phyloP scores from a whole-genome alignment of 2,113 vertebrate genomes.

The Cynoglossus semilaevis region DNA sequence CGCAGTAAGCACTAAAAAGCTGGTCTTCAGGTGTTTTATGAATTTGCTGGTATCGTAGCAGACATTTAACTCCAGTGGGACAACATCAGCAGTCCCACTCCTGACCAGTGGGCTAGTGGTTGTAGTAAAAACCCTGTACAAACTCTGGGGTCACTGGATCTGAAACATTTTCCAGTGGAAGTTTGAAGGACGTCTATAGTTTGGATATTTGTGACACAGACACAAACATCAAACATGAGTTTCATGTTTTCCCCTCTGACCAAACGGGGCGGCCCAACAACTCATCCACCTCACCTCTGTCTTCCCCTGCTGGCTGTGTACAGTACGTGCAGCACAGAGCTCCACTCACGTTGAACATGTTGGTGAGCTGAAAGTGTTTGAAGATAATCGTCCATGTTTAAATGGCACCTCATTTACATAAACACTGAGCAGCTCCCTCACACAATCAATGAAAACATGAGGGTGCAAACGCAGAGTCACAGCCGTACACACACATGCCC shows the following conservation, averaged over 20 bases:
- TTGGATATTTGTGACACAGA: too few relatives aligned
- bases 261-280: constrained; percentile 40
- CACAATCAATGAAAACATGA: constrained; percentile 55
- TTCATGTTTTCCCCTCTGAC: constrained; percentile 17
- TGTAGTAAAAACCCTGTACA: too few relatives aligned
- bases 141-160: too few relatives aligned
- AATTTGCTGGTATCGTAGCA: too few relatives aligned
- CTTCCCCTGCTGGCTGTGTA: constrained; percentile 29
- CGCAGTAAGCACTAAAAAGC: too few relatives aligned
- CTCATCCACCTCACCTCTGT: constrained; percentile 46
- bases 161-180: too few relatives aligned
- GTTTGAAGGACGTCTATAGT: too few relatives aligned
- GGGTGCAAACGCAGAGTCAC: constrained; percentile 9
- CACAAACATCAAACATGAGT: not conserved
- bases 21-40: too few relatives aligned
- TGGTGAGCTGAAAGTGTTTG: constrained; percentile 28
- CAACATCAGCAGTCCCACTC: too few relatives aligned
- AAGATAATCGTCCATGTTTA: constrained; percentile 66
- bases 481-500: not conserved
- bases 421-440: constrained; percentile 64
- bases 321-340: constrained; percentile 44
- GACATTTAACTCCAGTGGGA: too few relatives aligned
- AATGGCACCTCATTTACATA: constrained; percentile 71
- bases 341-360: constrained; percentile 23
- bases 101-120: too few relatives aligned